These are phyloP conservation scores for Cremastobaeus sp. DNA, from an alignment of 2,888 invertebrate genomes.

Conservation along the genomic window DNA sequence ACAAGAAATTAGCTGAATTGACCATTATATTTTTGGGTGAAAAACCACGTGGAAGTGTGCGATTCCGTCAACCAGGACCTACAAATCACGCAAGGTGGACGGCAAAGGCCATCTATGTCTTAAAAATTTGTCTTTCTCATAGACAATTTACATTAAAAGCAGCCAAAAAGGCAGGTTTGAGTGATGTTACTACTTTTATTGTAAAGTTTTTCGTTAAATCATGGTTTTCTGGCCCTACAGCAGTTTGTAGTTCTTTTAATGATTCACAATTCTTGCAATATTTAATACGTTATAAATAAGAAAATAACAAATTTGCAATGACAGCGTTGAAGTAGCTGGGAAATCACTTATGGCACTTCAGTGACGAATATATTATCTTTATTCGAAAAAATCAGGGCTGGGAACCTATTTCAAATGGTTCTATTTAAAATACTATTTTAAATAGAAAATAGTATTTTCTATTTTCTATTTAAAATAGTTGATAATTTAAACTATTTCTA, in stretches of 20 bases:
- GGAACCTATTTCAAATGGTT: too few species aligned
- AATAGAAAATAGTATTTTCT: too few species aligned
- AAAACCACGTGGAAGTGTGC: neutral
- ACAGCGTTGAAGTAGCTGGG: slow-evolving; percentile 1
- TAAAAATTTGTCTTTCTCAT: neutral
- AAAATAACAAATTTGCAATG: slow-evolving; percentile 5
- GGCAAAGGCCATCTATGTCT: neutral
- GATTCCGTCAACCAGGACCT: neutral
- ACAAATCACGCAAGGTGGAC: neutral
- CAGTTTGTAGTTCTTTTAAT: slow-evolving; percentile 2
- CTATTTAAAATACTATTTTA: too few species aligned
- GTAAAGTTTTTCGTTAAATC: slow-evolving; percentile 8
- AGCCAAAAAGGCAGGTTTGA: neutral
- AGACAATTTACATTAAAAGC: neutral
- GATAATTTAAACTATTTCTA: too few species aligned
- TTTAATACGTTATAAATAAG: slow-evolving; percentile 5
- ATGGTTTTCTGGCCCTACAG: slow-evolving; percentile 6
- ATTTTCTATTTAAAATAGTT: too few species aligned
- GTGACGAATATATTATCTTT: too few species aligned
- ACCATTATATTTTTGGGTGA: neutral
- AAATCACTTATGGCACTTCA: too few species aligned
- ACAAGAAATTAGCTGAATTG: neutral
- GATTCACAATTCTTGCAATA: slow-evolving; percentile 3
- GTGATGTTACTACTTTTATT: slow-evolving; percentile 3
- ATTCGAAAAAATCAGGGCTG: too few species aligned